phyloP scores from a whole-genome alignment of 2,113 vertebrate species.

The Tapirus terrestris region DNA sequence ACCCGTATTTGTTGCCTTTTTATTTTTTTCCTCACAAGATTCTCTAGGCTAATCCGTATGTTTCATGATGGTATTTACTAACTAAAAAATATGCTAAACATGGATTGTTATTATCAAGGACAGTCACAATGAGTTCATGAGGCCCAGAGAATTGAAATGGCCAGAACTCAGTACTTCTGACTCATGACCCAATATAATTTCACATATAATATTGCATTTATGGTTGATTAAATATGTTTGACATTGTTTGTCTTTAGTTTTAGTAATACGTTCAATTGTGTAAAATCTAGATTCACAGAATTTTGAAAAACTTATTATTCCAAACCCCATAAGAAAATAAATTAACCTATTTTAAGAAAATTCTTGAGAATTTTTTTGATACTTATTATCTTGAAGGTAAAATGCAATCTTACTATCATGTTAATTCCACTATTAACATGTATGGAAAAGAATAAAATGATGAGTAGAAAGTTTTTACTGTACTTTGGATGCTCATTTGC shows the following conservation, averaged over 20 bases:
- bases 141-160: background rate
- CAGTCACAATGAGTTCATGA: background rate
- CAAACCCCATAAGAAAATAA: background rate
- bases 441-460: background rate
- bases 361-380: background rate
- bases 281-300: background rate
- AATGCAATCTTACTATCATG: background rate
- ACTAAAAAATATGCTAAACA: background rate
- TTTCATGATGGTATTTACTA: background rate
- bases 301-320: background rate
- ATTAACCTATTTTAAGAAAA: background rate
- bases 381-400: background rate
- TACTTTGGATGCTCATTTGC: background rate
- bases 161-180: background rate
- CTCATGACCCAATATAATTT: background rate
- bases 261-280: background rate
- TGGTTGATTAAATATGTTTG: background rate
- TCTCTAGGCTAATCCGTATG: background rate
- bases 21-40: background rate
- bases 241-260: background rate
- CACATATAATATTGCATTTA: background rate
- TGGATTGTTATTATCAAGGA: background rate
- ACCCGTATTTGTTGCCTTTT: background rate
- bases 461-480: background rate
- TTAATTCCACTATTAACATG: background rate